phyloP scores from a whole-genome alignment of 2,797 vertebrate genomes.

The Myoxocephalus aenaeus region DNA sequence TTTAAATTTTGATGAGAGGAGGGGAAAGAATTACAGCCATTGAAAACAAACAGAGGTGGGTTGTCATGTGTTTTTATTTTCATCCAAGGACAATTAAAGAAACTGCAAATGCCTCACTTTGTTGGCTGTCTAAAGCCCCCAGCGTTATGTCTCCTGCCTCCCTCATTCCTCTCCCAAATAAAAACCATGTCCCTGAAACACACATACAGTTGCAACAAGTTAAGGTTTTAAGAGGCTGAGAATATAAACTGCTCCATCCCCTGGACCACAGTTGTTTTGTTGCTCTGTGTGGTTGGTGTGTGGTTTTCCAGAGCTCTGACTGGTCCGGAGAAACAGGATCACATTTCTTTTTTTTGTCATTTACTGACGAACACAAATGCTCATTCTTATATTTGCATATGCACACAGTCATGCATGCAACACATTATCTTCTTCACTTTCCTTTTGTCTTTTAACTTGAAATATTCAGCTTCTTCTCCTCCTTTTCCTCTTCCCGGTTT shows the following conservation, averaged over 20 bases:
- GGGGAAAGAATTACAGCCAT: constrained; percentile 33
- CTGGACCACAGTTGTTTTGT: constrained; percentile 80
- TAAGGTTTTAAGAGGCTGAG: constrained; percentile 79
- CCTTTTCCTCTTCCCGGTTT: constrained; percentile 29
- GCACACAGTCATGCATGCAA: constrained; percentile 1
- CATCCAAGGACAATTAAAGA: constrained; percentile 78
- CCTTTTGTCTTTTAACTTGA: constrained; percentile 44
- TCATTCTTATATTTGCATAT: constrained; percentile 17
- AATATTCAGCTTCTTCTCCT: constrained; percentile 36
- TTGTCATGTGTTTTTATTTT: constrained; percentile 78
- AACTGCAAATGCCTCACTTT: constrained; percentile 67
- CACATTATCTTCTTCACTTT: constrained; percentile 34
- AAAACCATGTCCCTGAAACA: constrained; percentile 76
- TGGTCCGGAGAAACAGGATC: constrained; percentile 58
- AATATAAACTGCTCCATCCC: constrained; percentile 78
- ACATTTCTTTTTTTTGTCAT: constrained; percentile 22
- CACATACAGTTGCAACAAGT: constrained; percentile 78
- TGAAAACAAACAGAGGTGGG: constrained; percentile 77
- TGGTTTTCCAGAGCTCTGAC: constrained; percentile 60
- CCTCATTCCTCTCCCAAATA: constrained; percentile 66
- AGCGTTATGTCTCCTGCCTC: constrained; percentile 58
- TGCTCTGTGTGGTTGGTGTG: constrained; percentile 72
- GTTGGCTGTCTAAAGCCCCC: constrained; percentile 65
- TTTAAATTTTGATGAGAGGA: constrained; percentile 52
- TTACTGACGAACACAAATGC: constrained; percentile 49